phyloP scores from a whole-genome alignment of 2,888 invertebrate genomes.

The Plebejus argus region DNA sequence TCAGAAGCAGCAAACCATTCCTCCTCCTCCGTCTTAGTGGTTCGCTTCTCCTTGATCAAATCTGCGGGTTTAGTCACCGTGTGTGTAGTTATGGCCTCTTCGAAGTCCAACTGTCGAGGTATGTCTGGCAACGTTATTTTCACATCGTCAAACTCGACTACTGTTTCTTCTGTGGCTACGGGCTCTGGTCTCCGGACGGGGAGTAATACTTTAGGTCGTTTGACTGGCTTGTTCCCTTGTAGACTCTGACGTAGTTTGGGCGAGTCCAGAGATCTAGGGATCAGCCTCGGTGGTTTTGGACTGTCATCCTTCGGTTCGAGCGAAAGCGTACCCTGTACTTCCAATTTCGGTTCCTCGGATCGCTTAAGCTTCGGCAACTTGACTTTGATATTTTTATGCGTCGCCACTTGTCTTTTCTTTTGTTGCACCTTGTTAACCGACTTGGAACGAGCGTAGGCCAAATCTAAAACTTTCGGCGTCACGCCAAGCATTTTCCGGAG shows the following conservation, averaged over 20 bases:
- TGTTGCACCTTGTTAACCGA: slow-evolving; percentile 48
- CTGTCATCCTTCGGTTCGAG: slow-evolving; percentile 31
- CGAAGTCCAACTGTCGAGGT: slow-evolving; percentile 57
- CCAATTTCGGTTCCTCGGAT: slow-evolving; percentile 52
- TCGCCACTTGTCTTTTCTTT: slow-evolving; percentile 45
- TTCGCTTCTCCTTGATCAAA: slow-evolving; percentile 51
- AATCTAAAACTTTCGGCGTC: slow-evolving; percentile 92
- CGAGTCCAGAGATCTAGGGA: slow-evolving; percentile 54
- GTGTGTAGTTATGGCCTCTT: slow-evolving; percentile 67
- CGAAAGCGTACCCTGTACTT: slow-evolving; percentile 42
- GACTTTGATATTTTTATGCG: slow-evolving; percentile 60
- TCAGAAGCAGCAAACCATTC: slow-evolving; percentile 65
- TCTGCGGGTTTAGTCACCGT: slow-evolving; percentile 61
- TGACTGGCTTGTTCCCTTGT: slow-evolving; percentile 56
- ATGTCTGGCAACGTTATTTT: slow-evolving; percentile 32
- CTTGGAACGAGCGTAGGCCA: slow-evolving; percentile 89
- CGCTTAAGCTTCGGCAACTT: slow-evolving; percentile 61
- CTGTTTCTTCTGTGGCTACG: slow-evolving; percentile 32
- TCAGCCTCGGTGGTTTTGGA: slow-evolving; percentile 45
- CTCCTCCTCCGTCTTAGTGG: slow-evolving; percentile 62
- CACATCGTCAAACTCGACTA: slow-evolving; percentile 31
- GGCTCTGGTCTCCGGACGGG: slow-evolving; percentile 61
- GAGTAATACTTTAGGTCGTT: slow-evolving; percentile 64
- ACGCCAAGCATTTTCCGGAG: slow-evolving; percentile 86
- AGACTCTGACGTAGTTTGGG: slow-evolving; percentile 67